Evolutionary conservation across 2,888 invertebrate genomes (phyloP).

Genomic region (Eupeodes luniger): DNA sequence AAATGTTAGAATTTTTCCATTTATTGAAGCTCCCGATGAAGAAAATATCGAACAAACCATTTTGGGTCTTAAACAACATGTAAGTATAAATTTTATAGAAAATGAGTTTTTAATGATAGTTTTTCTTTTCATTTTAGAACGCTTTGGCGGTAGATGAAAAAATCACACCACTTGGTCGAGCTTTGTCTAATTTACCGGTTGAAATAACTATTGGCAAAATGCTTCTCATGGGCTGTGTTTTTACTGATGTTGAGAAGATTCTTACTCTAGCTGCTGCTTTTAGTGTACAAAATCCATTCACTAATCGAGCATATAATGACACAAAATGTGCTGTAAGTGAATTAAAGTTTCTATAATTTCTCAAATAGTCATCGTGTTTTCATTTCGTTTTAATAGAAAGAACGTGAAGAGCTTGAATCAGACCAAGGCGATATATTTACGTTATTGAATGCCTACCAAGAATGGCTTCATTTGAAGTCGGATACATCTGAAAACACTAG

Average conservation of each 20-base stretch:
- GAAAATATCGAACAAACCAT: constrained; percentile 95
- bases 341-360: neutral
- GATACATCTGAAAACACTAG: constrained; percentile 84
- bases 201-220: constrained; percentile 98
- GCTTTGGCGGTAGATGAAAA: constrained; percentile 92
- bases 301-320: constrained; percentile 94
- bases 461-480: constrained; percentile 94
- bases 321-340: constrained; percentile 89
- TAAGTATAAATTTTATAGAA: constrained; percentile 67
- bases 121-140: constrained; percentile 85
- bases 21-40: constrained; percentile 95
- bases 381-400: constrained; percentile 84
- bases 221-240: constrained; percentile 95
- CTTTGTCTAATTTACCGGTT: constrained; percentile 95
- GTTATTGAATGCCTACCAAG: constrained; percentile 92
- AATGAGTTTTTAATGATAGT: constrained; percentile 76
- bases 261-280: constrained; percentile 95
- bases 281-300: constrained; percentile 96
- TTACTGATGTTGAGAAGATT: constrained; percentile 94
- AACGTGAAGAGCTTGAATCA: constrained; percentile 92
- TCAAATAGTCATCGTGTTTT: constrained; percentile 1
- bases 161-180: constrained; percentile 93
- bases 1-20: constrained; percentile 96
- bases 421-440: constrained; percentile 98
- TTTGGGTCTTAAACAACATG: constrained; percentile 93